These are phyloP conservation scores for Pituophis catenifer DNA, from an alignment of 2,113 vertebrate genomes.

Conservation along the genomic window DNA sequence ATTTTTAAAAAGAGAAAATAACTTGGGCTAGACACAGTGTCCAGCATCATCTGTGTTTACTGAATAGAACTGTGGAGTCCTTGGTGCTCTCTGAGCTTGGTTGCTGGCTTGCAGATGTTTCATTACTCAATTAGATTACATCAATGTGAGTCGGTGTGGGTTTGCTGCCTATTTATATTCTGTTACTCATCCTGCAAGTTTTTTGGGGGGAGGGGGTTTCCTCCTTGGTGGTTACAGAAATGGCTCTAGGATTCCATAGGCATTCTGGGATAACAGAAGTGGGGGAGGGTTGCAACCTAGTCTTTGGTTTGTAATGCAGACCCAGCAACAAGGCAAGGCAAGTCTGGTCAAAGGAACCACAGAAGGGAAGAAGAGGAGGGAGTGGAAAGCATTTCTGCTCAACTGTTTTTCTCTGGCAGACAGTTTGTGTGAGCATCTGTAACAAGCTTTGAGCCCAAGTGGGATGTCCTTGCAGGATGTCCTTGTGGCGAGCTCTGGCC, in stretches of 20 bases:
- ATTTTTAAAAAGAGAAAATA: not conserved
- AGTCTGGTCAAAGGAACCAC: not conserved
- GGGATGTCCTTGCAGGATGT: no score
- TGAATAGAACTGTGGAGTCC: not conserved
- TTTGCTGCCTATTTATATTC: not conserved
- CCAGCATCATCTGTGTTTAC: not conserved
- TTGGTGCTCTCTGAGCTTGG: not conserved
- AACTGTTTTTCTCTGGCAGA: not conserved
- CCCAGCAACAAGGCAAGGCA: not conserved
- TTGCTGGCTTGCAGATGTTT: not conserved
- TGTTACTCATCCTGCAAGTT: not conserved
- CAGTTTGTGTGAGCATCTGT: not conserved
- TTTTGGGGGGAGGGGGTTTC: not conserved
- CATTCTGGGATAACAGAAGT: not conserved
- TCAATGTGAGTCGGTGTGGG: not conserved
- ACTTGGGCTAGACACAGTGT: not conserved
- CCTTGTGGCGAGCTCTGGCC: not conserved
- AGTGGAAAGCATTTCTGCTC: not conserved
- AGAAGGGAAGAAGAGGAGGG: not conserved
- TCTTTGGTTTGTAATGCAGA: not conserved
- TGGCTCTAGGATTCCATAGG: no score
- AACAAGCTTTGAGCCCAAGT: not conserved
- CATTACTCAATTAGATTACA: not conserved
- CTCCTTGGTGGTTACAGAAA: not conserved
- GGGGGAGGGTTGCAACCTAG: not conserved